These are phyloP conservation scores for Cotesia chilonis DNA, from an alignment of 1,140 invertebrate species.

Conservation along the genomic window DNA sequence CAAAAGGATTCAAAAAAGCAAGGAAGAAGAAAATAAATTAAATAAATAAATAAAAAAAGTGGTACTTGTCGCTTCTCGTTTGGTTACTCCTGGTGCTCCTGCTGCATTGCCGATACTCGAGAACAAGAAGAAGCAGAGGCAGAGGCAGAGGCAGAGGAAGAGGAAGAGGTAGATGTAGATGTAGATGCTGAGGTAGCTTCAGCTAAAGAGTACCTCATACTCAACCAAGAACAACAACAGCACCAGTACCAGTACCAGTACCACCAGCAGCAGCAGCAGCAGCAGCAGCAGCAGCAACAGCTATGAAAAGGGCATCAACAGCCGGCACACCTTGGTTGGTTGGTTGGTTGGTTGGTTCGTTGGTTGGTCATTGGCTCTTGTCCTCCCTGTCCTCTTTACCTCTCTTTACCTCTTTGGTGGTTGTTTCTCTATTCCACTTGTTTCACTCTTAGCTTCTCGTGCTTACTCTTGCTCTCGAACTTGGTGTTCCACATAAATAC, in stretches of 20 bases:
- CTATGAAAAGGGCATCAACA: conserved; percentile 54
- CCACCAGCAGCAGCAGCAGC: conserved; percentile 23
- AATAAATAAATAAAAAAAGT: conserved; percentile 32
- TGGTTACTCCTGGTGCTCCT: conserved; percentile 58
- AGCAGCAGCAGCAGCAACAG: conserved; percentile 38
- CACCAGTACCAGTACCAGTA: conserved; percentile 18
- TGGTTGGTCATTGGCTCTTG: conserved; percentile 60
- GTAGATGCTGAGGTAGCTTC: too few species aligned
- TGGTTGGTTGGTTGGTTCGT: conserved; percentile 49
- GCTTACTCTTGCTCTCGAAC: conserved; percentile 17
- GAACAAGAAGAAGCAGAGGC: conserved; percentile 3
- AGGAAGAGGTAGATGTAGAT: too few species aligned
- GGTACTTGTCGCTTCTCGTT: conserved; percentile 44
- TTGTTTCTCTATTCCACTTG: conserved; percentile 10
- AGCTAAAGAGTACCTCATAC: conserved; percentile 3
- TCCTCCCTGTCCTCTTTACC: conserved; percentile 33
- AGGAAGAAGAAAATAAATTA: conserved; percentile 31
- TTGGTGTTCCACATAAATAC: conserved; percentile 64
- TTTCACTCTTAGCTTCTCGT: conserved; percentile 24
- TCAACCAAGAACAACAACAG: not conserved
- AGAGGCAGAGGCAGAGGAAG: too few species aligned
- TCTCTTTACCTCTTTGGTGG: conserved; percentile 16
- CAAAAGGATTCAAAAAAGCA: conserved; percentile 13
- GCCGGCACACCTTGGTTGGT: conserved; percentile 54
- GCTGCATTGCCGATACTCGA: conserved; percentile 56